A percentile compares a stretch with the other conserved stretches of the same genome.
Conservation (phyloP, 2,113 vertebrate species). For the Macaca fascicularis region T2T-MFA8v1.1 NC_088395.1:42604001-42604500, state of each 20-base stretch:
- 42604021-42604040: too few relatives aligned
- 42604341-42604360: background rate
- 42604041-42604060: background rate
- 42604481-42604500: background rate
- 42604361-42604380: background rate
- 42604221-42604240: background rate
- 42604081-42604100: background rate
- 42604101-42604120: background rate
- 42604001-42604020: too few relatives aligned
- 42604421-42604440: background rate
- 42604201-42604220: background rate
- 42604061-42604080: background rate
- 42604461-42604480: background rate
- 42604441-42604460: background rate
- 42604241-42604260: background rate
- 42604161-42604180: background rate
- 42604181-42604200: background rate
- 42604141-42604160: background rate
- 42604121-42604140: background rate
- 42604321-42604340: background rate
- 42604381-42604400: background rate
- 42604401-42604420: background rate
- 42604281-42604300: background rate
- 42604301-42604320: background rate
- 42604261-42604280: slow-evolving; percentile 13